A percentile compares a stretch with the other conserved stretches of the same genome.
Conservation (phyloP, 2,888 invertebrate genomes). For the Priocnemis perturbator region DNA sequence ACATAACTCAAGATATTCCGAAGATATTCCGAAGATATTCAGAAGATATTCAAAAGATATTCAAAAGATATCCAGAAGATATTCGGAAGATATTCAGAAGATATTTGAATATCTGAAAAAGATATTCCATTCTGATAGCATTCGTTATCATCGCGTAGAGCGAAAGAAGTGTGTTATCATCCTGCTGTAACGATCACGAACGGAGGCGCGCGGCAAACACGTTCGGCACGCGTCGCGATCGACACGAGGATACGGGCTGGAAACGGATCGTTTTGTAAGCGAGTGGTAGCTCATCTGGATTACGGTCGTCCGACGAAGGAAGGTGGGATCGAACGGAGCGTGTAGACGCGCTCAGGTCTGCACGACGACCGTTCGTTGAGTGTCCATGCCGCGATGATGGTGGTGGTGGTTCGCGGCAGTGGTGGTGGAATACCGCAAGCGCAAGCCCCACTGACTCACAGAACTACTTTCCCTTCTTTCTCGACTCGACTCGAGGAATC, state of each 20-base stretch:
- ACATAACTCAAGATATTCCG: too few relatives aligned
- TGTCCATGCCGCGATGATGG: background rate
- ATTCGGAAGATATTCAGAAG: too few relatives aligned
- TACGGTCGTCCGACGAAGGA: conserved; percentile 32
- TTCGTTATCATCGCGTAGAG: too few relatives aligned
- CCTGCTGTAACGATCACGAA: too few relatives aligned
- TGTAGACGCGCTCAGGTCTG: conserved; percentile 35
- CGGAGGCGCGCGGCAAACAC: background rate
- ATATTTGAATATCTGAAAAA: too few relatives aligned
- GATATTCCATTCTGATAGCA: too few relatives aligned
- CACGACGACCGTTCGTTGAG: background rate
- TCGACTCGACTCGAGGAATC: conserved; percentile 44
- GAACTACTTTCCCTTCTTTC: conserved; percentile 74
- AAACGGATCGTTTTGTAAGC: too few relatives aligned
- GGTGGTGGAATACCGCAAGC: conserved; percentile 61
- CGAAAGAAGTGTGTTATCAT: too few relatives aligned
- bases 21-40: too few relatives aligned
- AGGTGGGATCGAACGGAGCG: conserved; percentile 25
- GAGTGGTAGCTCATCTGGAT: conserved; percentile 41
- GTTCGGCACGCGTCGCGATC: background rate
- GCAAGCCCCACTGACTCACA: conserved; percentile 72
- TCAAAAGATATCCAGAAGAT: too few relatives aligned
- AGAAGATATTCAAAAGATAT: too few relatives aligned
- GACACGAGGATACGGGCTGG: too few relatives aligned
- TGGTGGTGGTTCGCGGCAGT: conserved; percentile 1